These are phyloP conservation scores for Rhagonycha fulva DNA, from an alignment of 2,888 invertebrate species.

Conservation along the genomic window DNA sequence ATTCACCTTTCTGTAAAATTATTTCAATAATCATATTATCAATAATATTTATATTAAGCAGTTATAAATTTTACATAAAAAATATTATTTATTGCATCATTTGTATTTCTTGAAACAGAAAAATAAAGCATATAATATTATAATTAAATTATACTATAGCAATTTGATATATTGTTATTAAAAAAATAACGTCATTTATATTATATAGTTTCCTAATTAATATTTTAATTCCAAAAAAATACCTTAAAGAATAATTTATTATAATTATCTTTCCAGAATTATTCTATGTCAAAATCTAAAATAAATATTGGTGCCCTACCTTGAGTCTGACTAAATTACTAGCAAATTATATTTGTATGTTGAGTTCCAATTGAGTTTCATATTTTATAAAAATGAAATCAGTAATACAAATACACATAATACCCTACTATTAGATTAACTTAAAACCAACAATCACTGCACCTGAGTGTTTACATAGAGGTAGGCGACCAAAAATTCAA, in stretches of 20 bases:
- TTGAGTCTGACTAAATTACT: background rate
- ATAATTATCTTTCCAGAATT: background rate
- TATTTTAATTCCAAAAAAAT: background rate
- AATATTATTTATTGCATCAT: background rate
- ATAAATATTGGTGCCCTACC: background rate
- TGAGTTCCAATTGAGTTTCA: background rate
- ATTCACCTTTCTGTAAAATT: background rate
- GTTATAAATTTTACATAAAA: background rate
- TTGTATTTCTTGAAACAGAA: background rate
- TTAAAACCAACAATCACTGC: background rate
- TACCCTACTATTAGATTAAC: background rate
- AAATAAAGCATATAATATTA: background rate
- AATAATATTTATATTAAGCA: background rate
- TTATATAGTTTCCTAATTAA: background rate
- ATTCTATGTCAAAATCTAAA: background rate
- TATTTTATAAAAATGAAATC: background rate
- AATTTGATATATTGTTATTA: background rate
- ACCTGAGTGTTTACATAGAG: slow-evolving; percentile 65
- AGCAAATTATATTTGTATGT: background rate
- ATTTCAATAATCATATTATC: background rate
- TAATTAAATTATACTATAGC: background rate
- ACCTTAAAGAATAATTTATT: background rate
- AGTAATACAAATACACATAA: background rate
- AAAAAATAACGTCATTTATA: background rate
- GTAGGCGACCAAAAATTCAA: slow-evolving; percentile 88